phyloP scores from a whole-genome alignment of 2,888 invertebrate species.

The Antitype chi region DNA sequence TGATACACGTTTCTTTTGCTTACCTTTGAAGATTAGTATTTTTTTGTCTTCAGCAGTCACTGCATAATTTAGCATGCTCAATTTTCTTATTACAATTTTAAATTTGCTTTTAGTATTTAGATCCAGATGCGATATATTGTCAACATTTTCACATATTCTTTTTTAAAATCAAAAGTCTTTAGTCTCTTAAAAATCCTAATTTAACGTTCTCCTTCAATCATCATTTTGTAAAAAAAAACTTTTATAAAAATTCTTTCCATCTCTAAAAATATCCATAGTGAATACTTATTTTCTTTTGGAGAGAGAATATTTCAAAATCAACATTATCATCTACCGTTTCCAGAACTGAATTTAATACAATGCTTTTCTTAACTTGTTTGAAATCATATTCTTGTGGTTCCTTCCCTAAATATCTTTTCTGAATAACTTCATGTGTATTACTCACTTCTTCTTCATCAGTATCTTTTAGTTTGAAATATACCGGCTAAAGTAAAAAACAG shows the following conservation, averaged over 20 bases:
- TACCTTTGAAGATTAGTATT: neutral
- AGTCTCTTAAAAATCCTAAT: neutral
- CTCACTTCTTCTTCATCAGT: neutral
- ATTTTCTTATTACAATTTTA: neutral
- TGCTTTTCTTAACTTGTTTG: slow-evolving; percentile 20
- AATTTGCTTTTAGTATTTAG: neutral
- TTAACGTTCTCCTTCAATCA: neutral
- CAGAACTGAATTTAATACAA: slow-evolving; percentile 8
- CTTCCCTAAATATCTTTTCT: slow-evolving; percentile 12
- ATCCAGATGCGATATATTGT: neutral
- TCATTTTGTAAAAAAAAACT: neutral
- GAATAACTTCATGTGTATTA: neutral
- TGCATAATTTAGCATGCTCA: slow-evolving; percentile 13
- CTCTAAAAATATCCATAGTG: slow-evolving; percentile 3
- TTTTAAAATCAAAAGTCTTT: neutral
- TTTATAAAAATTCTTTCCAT: neutral
- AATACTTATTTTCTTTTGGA: slow-evolving; percentile 24
- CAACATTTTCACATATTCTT: neutral
- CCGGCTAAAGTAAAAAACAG: neutral
- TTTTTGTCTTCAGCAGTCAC: slow-evolving; percentile 4
- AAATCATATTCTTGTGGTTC: slow-evolving; percentile 14
- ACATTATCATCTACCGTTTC: slow-evolving; percentile 15
- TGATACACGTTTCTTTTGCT: slow-evolving; percentile 33
- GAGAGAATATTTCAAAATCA: slow-evolving; percentile 21
- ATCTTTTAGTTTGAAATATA: neutral